Base-by-base conservation (phyloP, 2,888 invertebrate genomes). In the Caenorhabditis macrosperma region DNA sequence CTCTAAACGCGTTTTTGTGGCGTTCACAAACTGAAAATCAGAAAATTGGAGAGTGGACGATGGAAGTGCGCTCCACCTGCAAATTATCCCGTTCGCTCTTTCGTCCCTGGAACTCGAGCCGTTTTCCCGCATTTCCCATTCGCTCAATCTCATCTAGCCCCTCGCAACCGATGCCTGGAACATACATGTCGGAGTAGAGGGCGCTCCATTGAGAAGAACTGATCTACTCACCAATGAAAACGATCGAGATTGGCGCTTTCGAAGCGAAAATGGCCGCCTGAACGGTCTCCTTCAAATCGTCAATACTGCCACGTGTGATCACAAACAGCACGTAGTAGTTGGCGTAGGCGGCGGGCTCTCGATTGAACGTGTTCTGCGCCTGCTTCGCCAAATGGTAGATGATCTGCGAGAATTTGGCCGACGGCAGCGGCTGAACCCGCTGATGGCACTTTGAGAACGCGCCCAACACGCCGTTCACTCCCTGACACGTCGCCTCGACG, bases 221-320 rank as follows among this genome's bases (percentile, higher is more conserved):
- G n/a, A n/a, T 22, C 24, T 17, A 17, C 75, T 52, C 26, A 75
- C 75, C 77, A 54, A 79, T 35, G 17, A 79, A 79, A 52, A 74
- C 69, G 22, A 79, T 75, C 2, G 79, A 87, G 30, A 87, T 83
- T 6, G 87, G 87, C n/a, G 86, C 79, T 52, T 87, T 78, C 17
- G 87, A 87, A 9, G 87, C 87, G 48, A 86, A 87, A 68, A 87
- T 87, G 0, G 87, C 77, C 4, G 87, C 81, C 64, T 87, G 87
- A 1, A 87, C 82, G 1, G 87, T 84, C 64, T 87, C 87, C 46
- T 87, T 87, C 10, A 87, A 55, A 50, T 87, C 87, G n/a, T 88
- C 87, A 41, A 87, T 84, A 24, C 81, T 66, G 22, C 87, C 87
- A 38, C 86, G 74, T 10, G 87, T 87, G 7, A 87, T 82, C 9